Evolutionary conservation across 2,888 invertebrate genomes (phyloP).

Genomic region (Agrotis exclamationis): DNA sequence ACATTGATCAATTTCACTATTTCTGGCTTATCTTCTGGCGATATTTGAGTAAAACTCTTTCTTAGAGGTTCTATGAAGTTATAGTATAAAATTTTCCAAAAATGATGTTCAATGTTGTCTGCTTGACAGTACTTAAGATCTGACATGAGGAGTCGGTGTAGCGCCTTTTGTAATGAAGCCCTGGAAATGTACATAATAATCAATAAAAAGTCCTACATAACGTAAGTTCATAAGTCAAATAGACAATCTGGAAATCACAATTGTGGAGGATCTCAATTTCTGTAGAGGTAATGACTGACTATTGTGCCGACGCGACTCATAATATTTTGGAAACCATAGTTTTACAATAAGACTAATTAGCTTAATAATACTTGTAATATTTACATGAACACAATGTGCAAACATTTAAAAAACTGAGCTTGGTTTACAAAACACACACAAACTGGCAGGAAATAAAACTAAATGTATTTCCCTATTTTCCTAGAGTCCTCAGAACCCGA

Average conservation of each 20-base stretch:
- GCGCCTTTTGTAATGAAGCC: constrained; percentile 92
- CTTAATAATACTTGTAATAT: background rate
- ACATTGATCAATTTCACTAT: constrained; percentile 92
- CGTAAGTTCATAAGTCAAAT: too few species aligned
- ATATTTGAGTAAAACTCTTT: constrained; percentile 92
- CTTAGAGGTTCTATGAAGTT: constrained; percentile 96
- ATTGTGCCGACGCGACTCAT: too few species aligned
- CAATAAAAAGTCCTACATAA: background rate
- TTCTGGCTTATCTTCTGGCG: constrained; percentile 92
- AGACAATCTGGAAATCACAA: too few species aligned
- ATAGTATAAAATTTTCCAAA: constrained; percentile 98
- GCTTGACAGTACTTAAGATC: constrained; percentile 97
- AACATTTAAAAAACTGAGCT: background rate
- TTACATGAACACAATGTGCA: too few species aligned
- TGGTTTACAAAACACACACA: background rate
- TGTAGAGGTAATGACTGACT: too few species aligned
- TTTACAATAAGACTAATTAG: background rate
- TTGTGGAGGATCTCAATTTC: too few species aligned
- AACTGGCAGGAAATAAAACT: background rate
- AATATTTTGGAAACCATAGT: background rate
- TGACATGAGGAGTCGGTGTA: constrained; percentile 93
- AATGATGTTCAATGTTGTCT: constrained; percentile 96
- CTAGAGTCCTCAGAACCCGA: background rate
- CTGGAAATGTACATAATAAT: constrained; percentile 69
- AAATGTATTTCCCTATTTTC: background rate